Conservation (phyloP, 2,113 vertebrate genomes). For the Heterochromis multidens region DNA sequence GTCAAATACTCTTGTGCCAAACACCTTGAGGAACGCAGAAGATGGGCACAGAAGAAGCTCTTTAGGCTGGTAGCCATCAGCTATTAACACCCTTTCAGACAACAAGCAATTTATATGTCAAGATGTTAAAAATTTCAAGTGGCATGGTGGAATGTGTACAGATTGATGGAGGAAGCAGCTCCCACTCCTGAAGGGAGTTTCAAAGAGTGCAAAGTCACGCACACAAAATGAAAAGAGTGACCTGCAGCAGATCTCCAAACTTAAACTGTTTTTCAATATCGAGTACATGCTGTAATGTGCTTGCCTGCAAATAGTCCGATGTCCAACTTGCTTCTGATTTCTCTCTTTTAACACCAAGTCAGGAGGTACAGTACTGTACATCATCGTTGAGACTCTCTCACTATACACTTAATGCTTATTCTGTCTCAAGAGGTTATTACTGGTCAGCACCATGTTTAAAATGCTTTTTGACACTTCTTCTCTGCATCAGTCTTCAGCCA, state of each 20-base stretch:
- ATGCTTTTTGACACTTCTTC: constrained; percentile 24
- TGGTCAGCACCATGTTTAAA: constrained; percentile 30
- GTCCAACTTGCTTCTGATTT: neutral
- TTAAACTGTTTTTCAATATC: neutral
- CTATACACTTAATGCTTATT: constrained; percentile 14
- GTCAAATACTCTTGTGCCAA: constrained; percentile 35
- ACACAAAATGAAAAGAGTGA: neutral
- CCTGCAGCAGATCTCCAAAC: neutral
- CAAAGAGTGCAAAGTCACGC: constrained; percentile 9
- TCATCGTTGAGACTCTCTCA: neutral
- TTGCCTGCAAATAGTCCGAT: neutral
- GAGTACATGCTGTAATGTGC: neutral
- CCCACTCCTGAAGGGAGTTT: neutral
- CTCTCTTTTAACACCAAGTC: constrained; percentile 29
- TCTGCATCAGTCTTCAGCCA: constrained; percentile 15
- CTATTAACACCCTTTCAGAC: constrained; percentile 25
- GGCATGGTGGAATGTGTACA: constrained; percentile 4
- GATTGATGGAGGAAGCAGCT: constrained; percentile 8
- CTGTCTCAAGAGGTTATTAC: constrained; percentile 25
- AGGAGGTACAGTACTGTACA: neutral
- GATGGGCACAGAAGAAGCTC: neutral
- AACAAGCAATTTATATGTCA: constrained; percentile 44
- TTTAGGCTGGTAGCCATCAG: neutral
- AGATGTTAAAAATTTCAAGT: constrained; percentile 28
- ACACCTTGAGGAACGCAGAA: constrained; percentile 44